These are phyloP conservation scores for Casuarius casuarius DNA, from an alignment of 2,113 vertebrate genomes.

Conservation along the genomic window DNA sequence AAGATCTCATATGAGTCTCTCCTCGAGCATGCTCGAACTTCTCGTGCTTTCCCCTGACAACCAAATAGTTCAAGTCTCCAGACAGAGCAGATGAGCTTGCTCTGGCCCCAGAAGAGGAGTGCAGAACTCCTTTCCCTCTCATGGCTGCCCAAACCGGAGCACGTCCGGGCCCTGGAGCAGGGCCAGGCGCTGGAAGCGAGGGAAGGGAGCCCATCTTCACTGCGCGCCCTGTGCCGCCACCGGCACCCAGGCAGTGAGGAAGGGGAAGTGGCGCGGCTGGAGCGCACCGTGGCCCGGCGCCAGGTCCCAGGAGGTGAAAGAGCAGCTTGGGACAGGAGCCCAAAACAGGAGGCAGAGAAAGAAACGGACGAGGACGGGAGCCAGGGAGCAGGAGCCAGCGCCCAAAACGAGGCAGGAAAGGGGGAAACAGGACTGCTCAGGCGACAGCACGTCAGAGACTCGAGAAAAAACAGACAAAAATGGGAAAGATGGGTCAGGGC, in stretches of 20 bases:
- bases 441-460: rapidly evolving
- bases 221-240: rapidly evolving
- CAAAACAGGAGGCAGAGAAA: background rate
- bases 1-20: background rate
- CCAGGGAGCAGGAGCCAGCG: background rate
- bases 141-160: background rate
- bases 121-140: background rate
- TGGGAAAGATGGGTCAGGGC: rapidly evolving
- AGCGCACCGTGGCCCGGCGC: background rate
- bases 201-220: background rate
- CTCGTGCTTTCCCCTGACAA: rapidly evolving
- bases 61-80: background rate
- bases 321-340: background rate
- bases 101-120: background rate
- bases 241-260: background rate
- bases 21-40: rapidly evolving
- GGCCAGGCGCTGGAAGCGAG: background rate
- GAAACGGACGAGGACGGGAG: background rate
- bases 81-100: rapidly evolving
- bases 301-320: rapidly evolving
- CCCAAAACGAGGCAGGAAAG: background rate
- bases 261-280: background rate
- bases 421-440: background rate
- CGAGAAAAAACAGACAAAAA: background rate
- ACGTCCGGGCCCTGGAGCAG: background rate